Percentiles rank a stretch among this genome's conserved stretches.
Conservation (phyloP, 2,797 vertebrate genomes). For the Vipera latastei region DNA sequence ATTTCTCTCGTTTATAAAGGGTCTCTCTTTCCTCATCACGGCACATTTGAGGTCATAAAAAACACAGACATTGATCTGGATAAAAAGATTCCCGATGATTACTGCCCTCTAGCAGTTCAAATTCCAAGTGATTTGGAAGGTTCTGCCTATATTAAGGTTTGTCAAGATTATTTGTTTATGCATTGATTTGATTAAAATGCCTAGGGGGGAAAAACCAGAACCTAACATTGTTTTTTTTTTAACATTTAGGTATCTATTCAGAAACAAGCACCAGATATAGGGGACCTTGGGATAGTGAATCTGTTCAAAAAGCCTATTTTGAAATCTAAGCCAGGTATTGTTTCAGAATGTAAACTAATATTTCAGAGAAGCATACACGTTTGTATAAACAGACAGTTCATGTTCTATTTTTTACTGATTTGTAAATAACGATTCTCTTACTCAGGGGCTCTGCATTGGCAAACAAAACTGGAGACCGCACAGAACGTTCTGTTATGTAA, state of each 20-base stretch:
- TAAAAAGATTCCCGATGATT: slow-evolving; percentile 96
- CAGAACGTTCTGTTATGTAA: slow-evolving; percentile 97
- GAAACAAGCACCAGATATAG: slow-evolving; percentile 95
- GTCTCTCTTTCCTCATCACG: slow-evolving; percentile 94
- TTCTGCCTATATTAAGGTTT: slow-evolving; percentile 95
- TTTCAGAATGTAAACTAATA: neutral
- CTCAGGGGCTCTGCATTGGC: slow-evolving; percentile 90
- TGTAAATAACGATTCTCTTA: neutral
- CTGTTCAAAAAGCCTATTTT: slow-evolving; percentile 85
- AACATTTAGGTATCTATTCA: slow-evolving; percentile 91
- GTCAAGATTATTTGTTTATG: neutral
- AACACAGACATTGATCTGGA: slow-evolving; percentile 97
- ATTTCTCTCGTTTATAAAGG: slow-evolving; percentile 68
- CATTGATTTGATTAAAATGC: neutral
- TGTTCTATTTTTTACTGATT: neutral
- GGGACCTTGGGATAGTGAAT: slow-evolving; percentile 91
- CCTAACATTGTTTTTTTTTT: neutral
- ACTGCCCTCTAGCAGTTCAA: slow-evolving; percentile 93
- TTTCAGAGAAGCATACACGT: neutral
- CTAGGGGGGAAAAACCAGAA: neutral
- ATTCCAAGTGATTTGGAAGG: slow-evolving; percentile 97
- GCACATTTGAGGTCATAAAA: slow-evolving; percentile 98
- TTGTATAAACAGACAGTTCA: too few relatives aligned
- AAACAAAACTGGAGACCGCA: slow-evolving; percentile 90
- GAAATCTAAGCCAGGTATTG: slow-evolving; percentile 85